These are phyloP conservation scores for Lamprologus speciosus DNA, from an alignment of 2,113 vertebrate species.

Conservation along the genomic window DNA sequence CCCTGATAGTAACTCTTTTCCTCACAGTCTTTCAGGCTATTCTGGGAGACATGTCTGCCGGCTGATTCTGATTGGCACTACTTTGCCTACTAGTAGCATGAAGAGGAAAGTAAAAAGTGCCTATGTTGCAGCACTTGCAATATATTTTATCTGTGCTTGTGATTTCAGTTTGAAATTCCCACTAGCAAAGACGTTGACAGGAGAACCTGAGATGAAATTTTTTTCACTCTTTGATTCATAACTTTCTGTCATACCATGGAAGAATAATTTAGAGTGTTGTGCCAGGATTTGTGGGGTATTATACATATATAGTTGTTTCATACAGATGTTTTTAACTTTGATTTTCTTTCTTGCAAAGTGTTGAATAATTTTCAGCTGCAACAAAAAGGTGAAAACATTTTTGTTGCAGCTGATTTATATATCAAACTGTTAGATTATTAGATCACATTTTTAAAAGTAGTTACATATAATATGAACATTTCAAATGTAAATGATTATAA, in stretches of 20 bases:
- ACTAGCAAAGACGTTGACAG: background rate
- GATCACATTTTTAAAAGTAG: background rate
- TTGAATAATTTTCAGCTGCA: background rate
- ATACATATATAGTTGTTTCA: background rate
- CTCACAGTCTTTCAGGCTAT: background rate
- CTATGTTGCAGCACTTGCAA: background rate
- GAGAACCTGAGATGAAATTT: background rate
- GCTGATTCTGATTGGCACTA: background rate
- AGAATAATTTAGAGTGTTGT: background rate
- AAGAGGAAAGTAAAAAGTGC: background rate
- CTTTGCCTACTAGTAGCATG: background rate
- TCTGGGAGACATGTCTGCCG: background rate
- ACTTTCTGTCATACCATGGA: background rate
- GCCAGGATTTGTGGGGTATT: background rate
- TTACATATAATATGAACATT: background rate
- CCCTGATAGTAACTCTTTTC: background rate
- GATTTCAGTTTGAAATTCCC: slow-evolving; percentile 12
- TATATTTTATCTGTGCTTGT: background rate
- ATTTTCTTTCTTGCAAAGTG: background rate
- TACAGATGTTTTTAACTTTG: background rate
- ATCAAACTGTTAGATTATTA: background rate
- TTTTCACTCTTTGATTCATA: background rate
- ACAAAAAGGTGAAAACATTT: background rate
- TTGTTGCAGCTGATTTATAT: background rate
- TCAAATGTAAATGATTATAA: background rate